Percentiles rank a stretch among this genome's conserved stretches.
These are phyloP conservation scores for Choloepus hoffmanni DNA, from an alignment of 2,113 vertebrate genomes.

Conservation along the genomic window DNA sequence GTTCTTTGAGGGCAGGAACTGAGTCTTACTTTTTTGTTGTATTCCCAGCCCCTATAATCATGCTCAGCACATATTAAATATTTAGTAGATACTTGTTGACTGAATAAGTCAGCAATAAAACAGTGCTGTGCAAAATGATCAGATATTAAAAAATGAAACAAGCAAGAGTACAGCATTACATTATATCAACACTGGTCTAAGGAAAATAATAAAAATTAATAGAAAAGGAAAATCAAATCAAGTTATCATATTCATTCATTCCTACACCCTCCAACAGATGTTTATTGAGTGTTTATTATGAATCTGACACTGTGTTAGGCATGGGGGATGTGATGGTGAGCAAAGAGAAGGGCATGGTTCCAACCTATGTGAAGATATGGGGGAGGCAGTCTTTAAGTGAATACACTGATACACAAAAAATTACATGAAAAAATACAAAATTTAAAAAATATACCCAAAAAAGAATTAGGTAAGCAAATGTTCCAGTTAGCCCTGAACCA, in stretches of 20 bases:
- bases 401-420: neutral
- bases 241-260: slow-evolving; percentile 48
- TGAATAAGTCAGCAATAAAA: slow-evolving; percentile 26
- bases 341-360: neutral
- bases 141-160: slow-evolving; percentile 41
- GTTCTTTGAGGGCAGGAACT: neutral
- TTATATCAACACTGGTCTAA: slow-evolving; percentile 23
- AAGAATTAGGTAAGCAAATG: neutral
- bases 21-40: neutral
- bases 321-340: neutral
- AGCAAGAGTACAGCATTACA: slow-evolving; percentile 11
- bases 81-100: slow-evolving; percentile 3
- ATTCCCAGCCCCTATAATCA: neutral
- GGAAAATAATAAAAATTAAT: slow-evolving; percentile 31
- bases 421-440: neutral
- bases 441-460: neutral
- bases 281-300: neutral
- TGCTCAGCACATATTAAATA: neutral
- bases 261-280: neutral
- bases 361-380: neutral
- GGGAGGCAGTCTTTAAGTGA: neutral
- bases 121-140: slow-evolving; percentile 19
- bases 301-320: neutral
- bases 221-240: slow-evolving; percentile 50
- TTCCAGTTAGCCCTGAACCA: neutral